phyloP scores from a whole-genome alignment of 92 coral and sea anemone species.

The Bergia sp. region DNA sequence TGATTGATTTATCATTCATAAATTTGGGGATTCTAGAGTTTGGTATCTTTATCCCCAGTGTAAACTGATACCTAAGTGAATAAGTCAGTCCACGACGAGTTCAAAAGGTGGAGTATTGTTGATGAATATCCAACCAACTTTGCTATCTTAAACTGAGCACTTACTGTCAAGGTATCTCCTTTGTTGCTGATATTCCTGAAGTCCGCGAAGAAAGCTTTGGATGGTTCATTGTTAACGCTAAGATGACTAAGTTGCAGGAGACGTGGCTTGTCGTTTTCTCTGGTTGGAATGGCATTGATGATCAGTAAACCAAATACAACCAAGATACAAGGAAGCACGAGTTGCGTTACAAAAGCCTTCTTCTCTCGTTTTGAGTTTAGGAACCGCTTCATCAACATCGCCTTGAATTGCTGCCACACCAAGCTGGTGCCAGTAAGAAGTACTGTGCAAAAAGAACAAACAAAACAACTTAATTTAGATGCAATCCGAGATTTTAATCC shows the following conservation, averaged over 20 bases:
- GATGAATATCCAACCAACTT: not conserved
- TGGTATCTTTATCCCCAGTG: not conserved
- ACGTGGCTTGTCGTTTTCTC: constrained; percentile 80
- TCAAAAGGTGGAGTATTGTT: not conserved
- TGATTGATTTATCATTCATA: no score
- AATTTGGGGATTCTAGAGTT: not conserved
- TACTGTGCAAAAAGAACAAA: constrained; percentile 49
- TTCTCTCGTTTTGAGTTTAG: constrained; percentile 94
- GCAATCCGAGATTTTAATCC: not conserved
- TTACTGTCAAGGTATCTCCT: constrained; percentile 19
- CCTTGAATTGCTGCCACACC: constrained; percentile 94
- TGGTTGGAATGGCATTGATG: constrained; percentile 56
- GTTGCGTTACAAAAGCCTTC: constrained; percentile 83
- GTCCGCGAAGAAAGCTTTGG: constrained; percentile 79
- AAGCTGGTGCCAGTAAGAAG: constrained; percentile 72
- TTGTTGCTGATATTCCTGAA: constrained; percentile 51
- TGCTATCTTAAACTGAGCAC: not conserved
- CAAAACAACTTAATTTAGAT: not conserved
- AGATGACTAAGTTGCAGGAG: constrained; percentile 76
- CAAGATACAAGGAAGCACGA: constrained; percentile 81
- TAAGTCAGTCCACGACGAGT: not conserved
- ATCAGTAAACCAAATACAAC: constrained; percentile 78
- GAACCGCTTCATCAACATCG: constrained; percentile 89
- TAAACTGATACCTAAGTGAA: not conserved
- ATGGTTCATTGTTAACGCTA: constrained; percentile 67